A percentile compares a stretch with the other conserved stretches of the same genome.
Conservation (phyloP, 2,113 vertebrate genomes). For the Petroica traversi region DNA sequence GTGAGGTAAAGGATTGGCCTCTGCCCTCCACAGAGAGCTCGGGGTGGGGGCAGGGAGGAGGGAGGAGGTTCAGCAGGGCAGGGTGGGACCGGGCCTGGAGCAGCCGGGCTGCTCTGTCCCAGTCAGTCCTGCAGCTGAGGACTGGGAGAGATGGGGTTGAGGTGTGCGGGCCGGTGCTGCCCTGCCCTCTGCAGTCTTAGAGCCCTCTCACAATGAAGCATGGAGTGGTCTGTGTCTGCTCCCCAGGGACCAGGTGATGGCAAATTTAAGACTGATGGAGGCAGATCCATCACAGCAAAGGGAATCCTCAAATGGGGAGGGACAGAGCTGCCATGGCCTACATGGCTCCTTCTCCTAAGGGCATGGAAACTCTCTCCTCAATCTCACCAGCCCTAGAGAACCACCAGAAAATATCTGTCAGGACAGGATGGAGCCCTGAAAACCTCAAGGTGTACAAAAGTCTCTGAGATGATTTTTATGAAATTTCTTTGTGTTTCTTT, state of each 20-base stretch:
- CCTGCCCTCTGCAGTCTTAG: not conserved
- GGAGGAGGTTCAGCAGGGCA: not conserved
- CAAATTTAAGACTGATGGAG: not conserved
- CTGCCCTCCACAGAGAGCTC: not conserved
- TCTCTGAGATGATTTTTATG: not conserved
- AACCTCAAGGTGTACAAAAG: not conserved
- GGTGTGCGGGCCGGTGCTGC: not conserved
- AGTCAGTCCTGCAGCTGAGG: not conserved
- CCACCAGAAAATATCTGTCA: not conserved
- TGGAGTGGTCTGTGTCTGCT: not conserved
- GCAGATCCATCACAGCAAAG: not conserved
- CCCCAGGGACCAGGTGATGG: not conserved
- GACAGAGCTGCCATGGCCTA: not conserved
- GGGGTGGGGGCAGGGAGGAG: not conserved
- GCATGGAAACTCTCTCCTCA: not conserved
- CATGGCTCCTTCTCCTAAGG: not conserved
- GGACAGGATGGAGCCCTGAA: not conserved
- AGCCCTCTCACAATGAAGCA: not conserved
- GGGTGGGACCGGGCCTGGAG: not conserved
- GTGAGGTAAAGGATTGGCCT: constrained; percentile 79
- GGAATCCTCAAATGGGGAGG: not conserved
- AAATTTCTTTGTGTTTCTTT: not conserved
- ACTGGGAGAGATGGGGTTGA: not conserved
- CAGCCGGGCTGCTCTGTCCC: not conserved
- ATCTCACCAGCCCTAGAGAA: not conserved